Base-by-base conservation (phyloP, 2,888 invertebrate species). In the Adelognathus sp. region DNA sequence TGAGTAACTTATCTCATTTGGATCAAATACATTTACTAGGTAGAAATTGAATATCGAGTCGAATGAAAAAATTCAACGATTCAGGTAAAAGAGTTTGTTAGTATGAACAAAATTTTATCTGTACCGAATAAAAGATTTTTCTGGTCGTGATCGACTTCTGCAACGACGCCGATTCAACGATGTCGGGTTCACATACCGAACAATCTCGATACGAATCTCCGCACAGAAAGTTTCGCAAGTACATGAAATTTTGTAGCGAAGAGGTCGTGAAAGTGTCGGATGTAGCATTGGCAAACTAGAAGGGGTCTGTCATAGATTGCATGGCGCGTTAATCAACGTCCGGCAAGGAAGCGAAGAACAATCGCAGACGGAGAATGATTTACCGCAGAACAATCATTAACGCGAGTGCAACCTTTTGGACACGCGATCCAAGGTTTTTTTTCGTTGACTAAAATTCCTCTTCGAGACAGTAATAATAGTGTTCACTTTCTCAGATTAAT, bases 181-280 rank as follows among this genome's bases (percentile, higher is more conserved):
- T 54, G 4, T 46, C 36, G n/a, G 9, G 7, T 31, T 18, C 41
- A 58, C 24, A 24, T 21, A 36, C 27, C 31, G 31, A 41, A 16
- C 27, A 41, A 78, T 69, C 77, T 63, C 24, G 27, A 21, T 44
- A 67, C 24, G 44, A 67, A 77, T 67, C 67, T 54, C 73, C n/a
- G 66, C 44, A 11, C 9, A n/a, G n/a, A n/a, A n/a, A n/a, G 52
- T 77, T 73, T 69, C 73, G 63, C 46, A 77, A 77, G 46, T 39
- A 24, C 21, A 72, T 46, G n/a, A n/a, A 58, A 44, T 41, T 66
- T 46, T 11, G 41, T 70, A 7, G 18, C 16, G 29, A 72, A 39
- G 46, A 36, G 63, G 39, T 46, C 50, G 61, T 64, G 69, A 73
- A 64, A 64, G 67, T 73, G 21, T 58, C 33, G 39, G n/a, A 11